These are phyloP conservation scores for Falco punctatus DNA, from an alignment of 2,113 vertebrate genomes.

Conservation along the genomic window DNA sequence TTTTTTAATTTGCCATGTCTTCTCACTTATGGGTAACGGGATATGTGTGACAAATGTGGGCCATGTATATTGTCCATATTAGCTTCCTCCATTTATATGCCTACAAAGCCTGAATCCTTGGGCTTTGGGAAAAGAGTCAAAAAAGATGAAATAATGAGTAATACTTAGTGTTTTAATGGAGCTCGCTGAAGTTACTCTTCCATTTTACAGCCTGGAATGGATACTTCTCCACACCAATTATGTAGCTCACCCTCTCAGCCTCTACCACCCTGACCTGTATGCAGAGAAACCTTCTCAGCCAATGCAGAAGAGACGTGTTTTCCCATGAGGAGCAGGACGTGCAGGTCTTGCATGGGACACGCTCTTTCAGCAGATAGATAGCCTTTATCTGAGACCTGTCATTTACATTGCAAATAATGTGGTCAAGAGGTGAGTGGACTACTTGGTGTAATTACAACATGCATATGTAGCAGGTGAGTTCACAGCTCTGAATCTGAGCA, in stretches of 20 bases:
- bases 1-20: background rate
- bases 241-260: background rate
- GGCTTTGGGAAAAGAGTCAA: background rate
- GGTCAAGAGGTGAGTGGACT: constrained; percentile 26
- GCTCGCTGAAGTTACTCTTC: background rate
- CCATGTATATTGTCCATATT: background rate
- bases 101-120: background rate
- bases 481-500: background rate
- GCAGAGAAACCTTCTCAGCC: background rate
- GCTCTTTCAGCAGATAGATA: background rate
- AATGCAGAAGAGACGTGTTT: background rate
- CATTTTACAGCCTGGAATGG: background rate
- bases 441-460: background rate
- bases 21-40: background rate
- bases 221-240: background rate
- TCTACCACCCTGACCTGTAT: background rate
- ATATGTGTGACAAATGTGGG: background rate
- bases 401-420: constrained; percentile 34
- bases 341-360: background rate
- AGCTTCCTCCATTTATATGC: background rate
- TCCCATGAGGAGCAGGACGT: background rate
- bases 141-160: background rate
- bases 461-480: background rate
- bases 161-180: background rate
- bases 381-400: constrained; percentile 14